Evolutionary conservation across 2,888 invertebrate genomes (phyloP), one percentile per base, ranked within the genome.

Genomic region (Oithona nana): DNA sequence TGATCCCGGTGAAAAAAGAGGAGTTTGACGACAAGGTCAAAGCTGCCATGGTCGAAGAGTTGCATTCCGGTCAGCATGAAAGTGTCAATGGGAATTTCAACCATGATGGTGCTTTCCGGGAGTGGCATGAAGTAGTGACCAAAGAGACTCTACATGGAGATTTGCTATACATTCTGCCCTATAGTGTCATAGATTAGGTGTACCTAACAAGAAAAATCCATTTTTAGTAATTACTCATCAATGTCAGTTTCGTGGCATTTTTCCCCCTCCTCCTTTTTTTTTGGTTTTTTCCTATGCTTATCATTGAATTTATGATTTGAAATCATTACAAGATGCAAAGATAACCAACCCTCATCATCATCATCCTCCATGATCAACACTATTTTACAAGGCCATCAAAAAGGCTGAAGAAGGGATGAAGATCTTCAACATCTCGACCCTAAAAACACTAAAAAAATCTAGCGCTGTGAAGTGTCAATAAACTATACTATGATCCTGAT

Each of bases 131-230:
- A 77, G 83, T 87, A 72, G 80, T 84, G 67, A 81, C 83, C 68
- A 77, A 80, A 70, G 78, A 79, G 71, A 82, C 86, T 65, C 81
- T 80, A 70, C 81, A 86, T 71, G 85, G 83, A 71, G 84, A 86
- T 73, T 77, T 80, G 71, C 81, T 94, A 73, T 81, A 87, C 75
- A 88, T 94, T 79, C 81, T 94, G 81, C 94, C 94, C 77, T 95
- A 95, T 78, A 90, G 92, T 77, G 85, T 92, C 75, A 86, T 92
- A 77, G 92, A 93, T 83, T 92, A 79, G 80, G 51, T 49, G 50
- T 20, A 28, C 29, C 64, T 39, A n/a, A n/a, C n/a, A n/a, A n/a
- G n/a, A n/a, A n/a, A n/a, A n/a, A n/a, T n/a, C n/a, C n/a, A n/a
- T n/a, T n/a, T n/a, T n/a, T n/a, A n/a, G n/a, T 16, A 39, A 16